Percentiles rank a stretch among this genome's conserved stretches.
phyloP scores from a whole-genome alignment of 2,113 vertebrate genomes.

The Natator depressus region DNA sequence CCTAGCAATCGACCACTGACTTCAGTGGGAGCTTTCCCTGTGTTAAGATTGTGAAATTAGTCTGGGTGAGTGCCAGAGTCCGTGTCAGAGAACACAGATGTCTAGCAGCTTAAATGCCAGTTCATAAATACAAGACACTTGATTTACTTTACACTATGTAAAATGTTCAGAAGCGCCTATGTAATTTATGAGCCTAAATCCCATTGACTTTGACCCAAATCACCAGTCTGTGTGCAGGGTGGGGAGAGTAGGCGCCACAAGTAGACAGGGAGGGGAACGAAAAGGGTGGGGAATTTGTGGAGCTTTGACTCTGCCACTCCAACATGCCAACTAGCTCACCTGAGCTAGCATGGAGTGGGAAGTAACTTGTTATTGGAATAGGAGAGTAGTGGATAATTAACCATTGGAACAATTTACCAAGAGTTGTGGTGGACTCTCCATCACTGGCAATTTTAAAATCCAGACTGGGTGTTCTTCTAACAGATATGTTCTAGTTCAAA shows the following conservation, averaged over 20 bases:
- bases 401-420: too few species aligned
- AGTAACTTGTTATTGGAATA: background rate
- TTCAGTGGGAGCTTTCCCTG: background rate
- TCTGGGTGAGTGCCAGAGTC: background rate
- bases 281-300: background rate
- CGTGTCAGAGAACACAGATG: fast-evolving
- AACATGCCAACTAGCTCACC: background rate
- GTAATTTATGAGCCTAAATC: background rate
- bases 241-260: fast-evolving
- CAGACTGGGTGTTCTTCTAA: too few species aligned
- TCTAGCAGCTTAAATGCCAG: background rate
- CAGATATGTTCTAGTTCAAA: too few species aligned
- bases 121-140: background rate
- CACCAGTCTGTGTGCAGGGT: fast-evolving
- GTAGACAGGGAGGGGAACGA: background rate
- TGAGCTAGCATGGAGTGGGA: background rate
- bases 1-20: background rate
- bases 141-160: background rate
- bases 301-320: background rate
- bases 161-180: background rate
- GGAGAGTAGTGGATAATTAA: background rate
- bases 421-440: too few species aligned
- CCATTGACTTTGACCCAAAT: background rate
- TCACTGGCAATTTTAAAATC: too few species aligned
- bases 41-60: background rate